phyloP scores from a whole-genome alignment of 1,140 invertebrate species.

The Caenorhabditis brenneri region DNA sequence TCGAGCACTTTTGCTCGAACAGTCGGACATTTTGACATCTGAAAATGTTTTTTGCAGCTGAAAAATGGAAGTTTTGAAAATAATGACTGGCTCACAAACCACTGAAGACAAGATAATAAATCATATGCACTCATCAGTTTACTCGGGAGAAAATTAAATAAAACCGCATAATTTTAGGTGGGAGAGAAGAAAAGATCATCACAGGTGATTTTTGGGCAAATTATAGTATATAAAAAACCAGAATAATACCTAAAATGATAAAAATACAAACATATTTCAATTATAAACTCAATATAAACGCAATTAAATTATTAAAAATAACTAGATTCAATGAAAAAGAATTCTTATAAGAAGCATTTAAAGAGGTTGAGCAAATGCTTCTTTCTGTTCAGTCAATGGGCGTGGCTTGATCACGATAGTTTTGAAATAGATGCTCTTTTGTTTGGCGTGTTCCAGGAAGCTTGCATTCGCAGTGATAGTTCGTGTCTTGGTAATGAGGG shows the following conservation, averaged over 20 bases:
- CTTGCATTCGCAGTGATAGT: conserved; percentile 23
- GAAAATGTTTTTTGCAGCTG: background rate
- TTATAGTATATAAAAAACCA: background rate
- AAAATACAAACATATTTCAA: too few relatives aligned
- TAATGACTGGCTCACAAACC: background rate
- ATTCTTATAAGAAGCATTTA: too few relatives aligned
- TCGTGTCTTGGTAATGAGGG: background rate
- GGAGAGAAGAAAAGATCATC: background rate
- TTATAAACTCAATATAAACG: too few relatives aligned
- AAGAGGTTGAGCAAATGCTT: background rate
- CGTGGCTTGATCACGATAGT: conserved; percentile 23
- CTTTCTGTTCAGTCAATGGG: conserved; percentile 33
- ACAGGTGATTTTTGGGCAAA: background rate
- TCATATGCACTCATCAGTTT: background rate
- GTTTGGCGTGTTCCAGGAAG: background rate
- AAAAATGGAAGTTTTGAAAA: background rate
- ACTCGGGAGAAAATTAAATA: background rate
- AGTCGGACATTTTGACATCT: conserved; percentile 33
- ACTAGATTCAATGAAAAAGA: too few relatives aligned
- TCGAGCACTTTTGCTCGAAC: conserved; percentile 72
- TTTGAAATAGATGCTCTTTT: background rate
- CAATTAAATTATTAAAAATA: too few relatives aligned
- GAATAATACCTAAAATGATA: background rate
- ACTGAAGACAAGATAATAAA: background rate
- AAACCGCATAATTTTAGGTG: background rate